These are phyloP conservation scores for Cirrhinus molitorella DNA, from an alignment of 2,797 vertebrate genomes.

Conservation along the genomic window DNA sequence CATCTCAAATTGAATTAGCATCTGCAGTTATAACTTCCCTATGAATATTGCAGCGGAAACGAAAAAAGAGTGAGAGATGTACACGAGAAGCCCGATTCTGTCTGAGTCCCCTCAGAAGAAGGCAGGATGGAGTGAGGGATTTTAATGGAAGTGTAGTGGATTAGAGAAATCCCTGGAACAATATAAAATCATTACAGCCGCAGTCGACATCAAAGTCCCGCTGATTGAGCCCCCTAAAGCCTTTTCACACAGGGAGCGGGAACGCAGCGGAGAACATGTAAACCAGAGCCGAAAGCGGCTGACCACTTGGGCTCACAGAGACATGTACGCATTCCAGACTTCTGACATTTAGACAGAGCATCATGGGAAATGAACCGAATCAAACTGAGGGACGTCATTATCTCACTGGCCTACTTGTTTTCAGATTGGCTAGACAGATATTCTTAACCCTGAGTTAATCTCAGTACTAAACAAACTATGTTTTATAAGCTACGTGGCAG, in stretches of 20 bases:
- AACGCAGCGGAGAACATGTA: conserved; percentile 70
- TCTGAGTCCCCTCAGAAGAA: neutral
- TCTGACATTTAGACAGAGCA: conserved; percentile 26
- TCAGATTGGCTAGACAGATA: neutral
- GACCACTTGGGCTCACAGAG: conserved; percentile 24
- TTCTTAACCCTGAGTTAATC: neutral
- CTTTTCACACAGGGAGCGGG: conserved; percentile 78
- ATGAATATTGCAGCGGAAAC: neutral
- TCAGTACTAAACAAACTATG: neutral
- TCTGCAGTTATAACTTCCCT: conserved; percentile 23
- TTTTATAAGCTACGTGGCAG: neutral
- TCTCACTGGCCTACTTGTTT: conserved; percentile 5
- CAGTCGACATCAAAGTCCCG: conserved; percentile 87
- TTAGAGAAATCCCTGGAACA: conserved; percentile 94
- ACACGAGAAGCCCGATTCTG: conserved; percentile 76
- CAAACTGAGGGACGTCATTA: neutral
- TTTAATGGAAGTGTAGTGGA: conserved; percentile 88
- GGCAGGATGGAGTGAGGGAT: conserved; percentile 51
- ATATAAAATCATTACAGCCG: conserved; percentile 91
- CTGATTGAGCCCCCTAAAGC: conserved; percentile 89
- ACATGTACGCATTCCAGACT: conserved; percentile 9
- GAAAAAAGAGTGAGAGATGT: conserved; percentile 30
- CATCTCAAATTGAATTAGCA: conserved; percentile 26
- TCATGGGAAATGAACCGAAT: neutral
- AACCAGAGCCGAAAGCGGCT: conserved; percentile 69